Evolutionary conservation across 2,888 invertebrate genomes (phyloP), one percentile per base, ranked within the genome.

Genomic region (Strigamia transsilvanica): DNA sequence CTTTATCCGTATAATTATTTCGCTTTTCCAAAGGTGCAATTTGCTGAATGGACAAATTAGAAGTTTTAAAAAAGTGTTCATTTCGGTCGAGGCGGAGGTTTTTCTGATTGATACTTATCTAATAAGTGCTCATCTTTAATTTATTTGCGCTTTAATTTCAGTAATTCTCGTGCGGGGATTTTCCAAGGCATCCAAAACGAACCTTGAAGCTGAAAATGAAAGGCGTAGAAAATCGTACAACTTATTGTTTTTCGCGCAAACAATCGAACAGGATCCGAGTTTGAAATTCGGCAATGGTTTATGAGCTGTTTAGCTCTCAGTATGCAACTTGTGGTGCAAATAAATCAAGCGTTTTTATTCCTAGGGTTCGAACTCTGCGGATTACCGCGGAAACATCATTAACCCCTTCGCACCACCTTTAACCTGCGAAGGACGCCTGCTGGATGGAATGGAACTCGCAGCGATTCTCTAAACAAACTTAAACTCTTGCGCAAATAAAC

Each of bases 361-460:
- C 23, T 23, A 23, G 66, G 32, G 7, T 66, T 66, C 66, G 66
- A 66, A 66, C 66, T 66, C 66, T 66, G 66, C 27, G 66, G 66
- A 66, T 66, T 27, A 32, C 66, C 66, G 6, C 66, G 66, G 27
- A 66, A 66, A 66, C 66, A 66, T 66, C 66, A 66, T 66, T 66
- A 66, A 66, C 66, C 66, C 27, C 15, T 66, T 66, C 66, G 13
- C 66, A 66, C 66, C 4, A 66, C 66, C 66, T 66, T 10, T 66
- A 27, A 66, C 66, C 66, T 27, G 23, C 18, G 7, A 15, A n/a
- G 51, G 51, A 51, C 51, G 51, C 51, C 51, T 51, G 51, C 51
- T 51, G 51, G 51, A 51, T 9, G 51, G 18, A 51, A 18, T 9
- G 51, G 18, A 51, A 18, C 51, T 3, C 6, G 51, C 51, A 51